Percentiles rank a stretch among this genome's conserved stretches.
These are phyloP conservation scores for Leptocoma aspasia DNA, from an alignment of 2,113 vertebrate species.

Conservation along the genomic window DNA sequence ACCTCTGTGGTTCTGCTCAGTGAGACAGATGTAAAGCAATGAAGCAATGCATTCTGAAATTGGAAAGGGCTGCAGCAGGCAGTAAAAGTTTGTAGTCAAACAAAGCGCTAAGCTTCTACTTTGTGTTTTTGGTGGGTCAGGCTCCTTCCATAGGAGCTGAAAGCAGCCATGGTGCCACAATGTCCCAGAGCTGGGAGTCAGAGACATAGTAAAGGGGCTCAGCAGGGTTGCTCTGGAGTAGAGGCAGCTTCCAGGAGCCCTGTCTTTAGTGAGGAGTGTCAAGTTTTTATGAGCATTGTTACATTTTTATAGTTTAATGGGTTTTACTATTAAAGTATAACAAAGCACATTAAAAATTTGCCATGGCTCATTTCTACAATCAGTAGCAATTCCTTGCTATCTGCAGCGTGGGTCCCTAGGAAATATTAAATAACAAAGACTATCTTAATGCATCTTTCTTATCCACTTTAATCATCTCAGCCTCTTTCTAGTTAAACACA, in stretches of 20 bases:
- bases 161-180: constrained; percentile 18
- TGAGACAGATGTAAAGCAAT: neutral
- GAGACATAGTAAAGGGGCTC: constrained; percentile 47
- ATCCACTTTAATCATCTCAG: neutral
- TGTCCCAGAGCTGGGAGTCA: constrained; percentile 43
- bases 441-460: constrained; percentile 7
- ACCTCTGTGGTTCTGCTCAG: neutral
- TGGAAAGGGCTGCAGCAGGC: constrained; percentile 6
- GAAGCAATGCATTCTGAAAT: constrained; percentile 18
- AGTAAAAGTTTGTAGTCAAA: constrained; percentile 43
- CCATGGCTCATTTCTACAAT: constrained; percentile 20
- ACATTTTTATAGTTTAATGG: constrained; percentile 59
- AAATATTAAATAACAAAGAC: constrained; percentile 28
- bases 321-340: constrained; percentile 49
- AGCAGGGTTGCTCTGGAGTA: neutral
- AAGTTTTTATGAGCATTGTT: constrained; percentile 54
- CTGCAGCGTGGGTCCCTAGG: neutral
- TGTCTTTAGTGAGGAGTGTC: constrained; percentile 40
- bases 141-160: constrained; percentile 10
- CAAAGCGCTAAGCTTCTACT: neutral
- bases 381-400: constrained; percentile 32
- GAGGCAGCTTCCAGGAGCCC: constrained; percentile 8
- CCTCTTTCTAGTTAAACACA: neutral
- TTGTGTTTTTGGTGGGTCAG: constrained; percentile 13
- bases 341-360: constrained; percentile 48